Base-by-base conservation (phyloP, 2,113 vertebrate species). In the Bufo bufo region DNA sequence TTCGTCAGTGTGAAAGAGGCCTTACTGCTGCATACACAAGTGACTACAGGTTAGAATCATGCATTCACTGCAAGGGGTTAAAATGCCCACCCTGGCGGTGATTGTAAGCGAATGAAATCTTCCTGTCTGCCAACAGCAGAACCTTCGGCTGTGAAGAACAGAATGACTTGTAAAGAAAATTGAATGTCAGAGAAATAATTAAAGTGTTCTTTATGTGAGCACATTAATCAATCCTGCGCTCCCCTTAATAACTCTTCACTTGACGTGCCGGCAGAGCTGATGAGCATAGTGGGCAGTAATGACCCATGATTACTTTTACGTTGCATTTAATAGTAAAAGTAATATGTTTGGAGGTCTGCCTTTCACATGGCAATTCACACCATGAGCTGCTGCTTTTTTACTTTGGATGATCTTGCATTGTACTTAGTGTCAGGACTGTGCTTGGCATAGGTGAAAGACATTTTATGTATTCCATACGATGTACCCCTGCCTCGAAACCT, bases 221-320 rank as follows among this genome's bases (percentile, higher is more conserved):
- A 90, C 92, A 94, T 95, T 95, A 94, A 95, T 95, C 94, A 95
- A 80, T 92, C 90, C 90, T 92, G 0, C 91, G 91, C 92, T 91
- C 93, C 96, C 91, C 91, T 87, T 92, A 93, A 92, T 94, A 93
- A 94, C 89, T 89, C 90, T 92, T 94, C 91, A 91, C 88, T 91
- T 95, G 93, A 95, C 92, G 92, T 91, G 87, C 90, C 92, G 93
- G 93, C 93, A 93, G 90, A 95, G 93, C 92, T 97, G 93, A 96
- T 96, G 90, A 93, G 92, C 91, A 85, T 93, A 94, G 92, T 93
- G 93, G 93, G 91, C 93, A 96, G 92, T 96, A 96, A 96, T 95
- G 93, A 97, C 92, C 93, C 92, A 91, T 95, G 92, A 94, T 97
- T 95, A 94, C 94, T 96, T 96, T 92, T 95, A 95, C 91, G 95